phyloP scores from a whole-genome alignment of 2,113 vertebrate genomes.

The Myodes glareolus region DNA sequence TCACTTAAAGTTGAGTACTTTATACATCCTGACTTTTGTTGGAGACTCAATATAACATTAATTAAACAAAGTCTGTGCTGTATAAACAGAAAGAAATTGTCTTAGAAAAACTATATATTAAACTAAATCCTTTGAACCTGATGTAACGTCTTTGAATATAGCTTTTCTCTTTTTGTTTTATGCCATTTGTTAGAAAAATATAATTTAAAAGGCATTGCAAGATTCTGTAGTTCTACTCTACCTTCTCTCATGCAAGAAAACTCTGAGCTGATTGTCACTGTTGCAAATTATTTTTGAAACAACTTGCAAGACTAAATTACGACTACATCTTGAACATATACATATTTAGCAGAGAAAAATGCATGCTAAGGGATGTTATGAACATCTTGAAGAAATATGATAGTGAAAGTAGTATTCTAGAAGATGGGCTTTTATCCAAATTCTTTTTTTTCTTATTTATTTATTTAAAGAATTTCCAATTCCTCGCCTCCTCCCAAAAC shows the following conservation, averaged over 20 bases:
- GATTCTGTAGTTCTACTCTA: background rate
- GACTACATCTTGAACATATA: background rate
- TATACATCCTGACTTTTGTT: background rate
- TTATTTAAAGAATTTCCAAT: too few species aligned
- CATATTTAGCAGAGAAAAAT: background rate
- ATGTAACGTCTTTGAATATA: background rate
- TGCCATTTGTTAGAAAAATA: slow-evolving; percentile 3
- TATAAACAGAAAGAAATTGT: background rate
- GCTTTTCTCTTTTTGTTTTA: background rate
- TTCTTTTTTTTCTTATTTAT: too few species aligned
- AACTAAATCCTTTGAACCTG: background rate
- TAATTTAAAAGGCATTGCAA: background rate
- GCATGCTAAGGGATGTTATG: background rate
- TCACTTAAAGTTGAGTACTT: background rate
- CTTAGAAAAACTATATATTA: background rate
- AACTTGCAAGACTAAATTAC: background rate
- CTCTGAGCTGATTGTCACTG: background rate
- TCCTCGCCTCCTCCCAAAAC: too few species aligned
- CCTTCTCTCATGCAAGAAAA: background rate
- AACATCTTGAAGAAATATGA: background rate
- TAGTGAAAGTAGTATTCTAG: background rate
- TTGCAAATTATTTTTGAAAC: background rate
- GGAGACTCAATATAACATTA: background rate
- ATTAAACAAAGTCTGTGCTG: background rate
- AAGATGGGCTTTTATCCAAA: background rate